Conservation (phyloP, 1,140 invertebrate genomes). For the Cydia strobilella region DNA sequence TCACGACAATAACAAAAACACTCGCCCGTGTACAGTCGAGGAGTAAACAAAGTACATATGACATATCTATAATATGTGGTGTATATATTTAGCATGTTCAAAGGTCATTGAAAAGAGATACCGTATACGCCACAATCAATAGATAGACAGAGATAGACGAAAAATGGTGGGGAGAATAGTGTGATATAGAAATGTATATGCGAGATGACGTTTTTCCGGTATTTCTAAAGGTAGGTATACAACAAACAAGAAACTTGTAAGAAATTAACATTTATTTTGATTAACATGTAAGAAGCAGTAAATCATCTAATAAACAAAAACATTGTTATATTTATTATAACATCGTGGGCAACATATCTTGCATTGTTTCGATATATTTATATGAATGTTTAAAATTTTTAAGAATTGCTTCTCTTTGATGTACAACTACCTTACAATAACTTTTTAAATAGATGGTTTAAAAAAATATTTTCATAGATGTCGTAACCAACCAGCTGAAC, state of each 20-base stretch:
- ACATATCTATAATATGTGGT: slow-evolving; percentile 60
- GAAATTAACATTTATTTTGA: too few species aligned
- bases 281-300: too few species aligned
- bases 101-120: slow-evolving; percentile 71
- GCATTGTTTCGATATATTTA: not conserved
- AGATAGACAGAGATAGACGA: slow-evolving; percentile 50
- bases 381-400: not conserved
- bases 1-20: slow-evolving; percentile 77
- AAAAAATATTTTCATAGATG: slow-evolving; percentile 41
- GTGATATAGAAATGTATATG: not conserved
- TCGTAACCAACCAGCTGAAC: slow-evolving; percentile 60
- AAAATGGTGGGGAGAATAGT: slow-evolving; percentile 3
- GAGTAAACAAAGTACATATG: slow-evolving; percentile 77
- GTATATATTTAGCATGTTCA: slow-evolving; percentile 70
- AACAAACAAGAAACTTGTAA: not conserved
- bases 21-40: slow-evolving; percentile 65
- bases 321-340: not conserved
- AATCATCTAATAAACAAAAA: not conserved
- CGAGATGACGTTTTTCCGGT: slow-evolving; percentile 22
- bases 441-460: slow-evolving; percentile 20
- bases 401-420: not conserved
- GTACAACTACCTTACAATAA: not conserved
- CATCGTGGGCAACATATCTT: not conserved
- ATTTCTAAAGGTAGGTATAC: slow-evolving; percentile 5
- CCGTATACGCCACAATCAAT: slow-evolving; percentile 40